phyloP scores from a whole-genome alignment of 1,140 invertebrate species.

The Trichogramma pretiosum region DNA sequence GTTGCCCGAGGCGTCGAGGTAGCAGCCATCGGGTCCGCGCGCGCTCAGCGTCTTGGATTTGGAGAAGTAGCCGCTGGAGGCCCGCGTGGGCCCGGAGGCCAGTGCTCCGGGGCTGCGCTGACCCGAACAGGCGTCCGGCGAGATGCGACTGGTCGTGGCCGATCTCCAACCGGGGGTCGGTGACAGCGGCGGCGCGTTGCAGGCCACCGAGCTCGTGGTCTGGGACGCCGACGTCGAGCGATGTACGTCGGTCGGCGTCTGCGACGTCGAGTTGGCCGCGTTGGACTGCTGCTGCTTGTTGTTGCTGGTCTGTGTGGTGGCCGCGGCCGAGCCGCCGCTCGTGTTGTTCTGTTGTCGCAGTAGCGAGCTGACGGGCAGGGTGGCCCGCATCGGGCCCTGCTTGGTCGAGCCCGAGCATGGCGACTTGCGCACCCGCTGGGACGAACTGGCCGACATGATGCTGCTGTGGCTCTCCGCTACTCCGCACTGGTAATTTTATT shows the following conservation, averaged over 20 bases:
- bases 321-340: constrained; percentile 32
- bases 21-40: constrained; percentile 40
- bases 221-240: constrained; percentile 57
- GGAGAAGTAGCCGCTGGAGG: constrained; percentile 33
- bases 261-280: constrained; percentile 7
- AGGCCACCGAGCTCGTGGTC: constrained; percentile 54
- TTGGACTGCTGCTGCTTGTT: background rate
- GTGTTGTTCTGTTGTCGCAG: too few relatives aligned
- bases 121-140: background rate
- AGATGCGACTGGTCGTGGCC: too few relatives aligned
- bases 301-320: background rate
- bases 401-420: constrained; percentile 58
- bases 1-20: constrained; percentile 38
- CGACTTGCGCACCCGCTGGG: constrained; percentile 55
- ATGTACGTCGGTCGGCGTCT: constrained; percentile 56
- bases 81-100: background rate
- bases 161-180: constrained; percentile 59
- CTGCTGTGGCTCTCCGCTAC: too few relatives aligned
- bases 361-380: constrained; percentile 61
- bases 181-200: too few relatives aligned
- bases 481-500: too few relatives aligned
- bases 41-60: constrained; percentile 54
- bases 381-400: constrained; percentile 64
- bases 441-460: constrained; percentile 51
- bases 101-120: background rate